phyloP scores from a whole-genome alignment of 2,113 vertebrate species.

The Chroicocephalus ridibundus region DNA sequence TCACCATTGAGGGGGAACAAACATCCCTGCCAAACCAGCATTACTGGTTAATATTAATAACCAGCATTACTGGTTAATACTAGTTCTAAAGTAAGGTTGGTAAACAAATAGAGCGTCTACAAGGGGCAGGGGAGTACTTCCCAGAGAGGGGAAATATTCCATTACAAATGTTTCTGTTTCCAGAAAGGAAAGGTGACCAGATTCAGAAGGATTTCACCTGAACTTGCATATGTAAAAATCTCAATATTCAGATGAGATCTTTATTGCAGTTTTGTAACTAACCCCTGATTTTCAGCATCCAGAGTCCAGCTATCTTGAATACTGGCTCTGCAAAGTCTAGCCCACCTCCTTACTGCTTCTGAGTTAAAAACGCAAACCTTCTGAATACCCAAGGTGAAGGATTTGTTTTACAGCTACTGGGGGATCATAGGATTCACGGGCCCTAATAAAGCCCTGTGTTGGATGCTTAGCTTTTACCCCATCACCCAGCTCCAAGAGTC shows the following conservation, averaged over 20 bases:
- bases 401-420: background rate
- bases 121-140: background rate
- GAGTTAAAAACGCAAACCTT: background rate
- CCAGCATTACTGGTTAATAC: background rate
- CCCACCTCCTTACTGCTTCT: background rate
- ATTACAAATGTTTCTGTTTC: background rate
- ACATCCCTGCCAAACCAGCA: background rate
- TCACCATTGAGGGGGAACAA: background rate
- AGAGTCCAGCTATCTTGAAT: background rate
- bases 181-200: background rate
- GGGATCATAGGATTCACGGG: background rate
- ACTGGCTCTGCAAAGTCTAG: background rate
- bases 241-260: background rate
- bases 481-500: background rate
- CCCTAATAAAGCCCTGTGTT: accelerated
- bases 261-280: background rate
- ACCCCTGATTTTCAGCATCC: background rate
- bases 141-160: background rate
- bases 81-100: background rate
- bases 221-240: background rate
- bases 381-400: background rate
- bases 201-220: background rate
- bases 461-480: background rate
- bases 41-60: background rate
- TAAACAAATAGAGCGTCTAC: background rate